Conservation (phyloP, 2,113 vertebrate species). For the Tyrannus savana region DNA sequence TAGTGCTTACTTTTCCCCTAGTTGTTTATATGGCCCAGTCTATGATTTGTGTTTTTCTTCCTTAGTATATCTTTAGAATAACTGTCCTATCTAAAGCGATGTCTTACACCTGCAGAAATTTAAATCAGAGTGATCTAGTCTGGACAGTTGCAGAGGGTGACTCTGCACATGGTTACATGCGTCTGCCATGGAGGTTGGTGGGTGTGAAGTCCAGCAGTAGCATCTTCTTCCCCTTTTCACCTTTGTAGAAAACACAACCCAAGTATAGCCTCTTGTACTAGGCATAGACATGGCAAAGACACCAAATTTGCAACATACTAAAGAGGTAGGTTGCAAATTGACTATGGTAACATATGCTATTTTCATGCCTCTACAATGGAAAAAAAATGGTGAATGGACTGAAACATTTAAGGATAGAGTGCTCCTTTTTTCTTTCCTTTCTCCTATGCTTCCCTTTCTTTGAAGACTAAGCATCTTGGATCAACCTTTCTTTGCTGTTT, state of each 20-base stretch:
- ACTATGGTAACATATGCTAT: neutral
- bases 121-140: neutral
- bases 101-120: neutral
- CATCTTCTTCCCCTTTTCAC: neutral
- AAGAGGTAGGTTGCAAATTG: neutral
- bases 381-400: neutral
- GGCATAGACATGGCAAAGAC: neutral
- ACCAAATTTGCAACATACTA: neutral
- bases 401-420: neutral
- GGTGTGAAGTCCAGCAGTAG: neutral
- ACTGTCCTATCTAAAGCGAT: neutral
- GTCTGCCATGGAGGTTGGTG: fast-evolving
- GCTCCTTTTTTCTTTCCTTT: neutral
- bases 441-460: neutral
- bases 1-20: neutral
- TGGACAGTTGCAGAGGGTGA: neutral
- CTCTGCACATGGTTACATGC: fast-evolving
- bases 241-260: neutral
- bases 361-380: neutral
- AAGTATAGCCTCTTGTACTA: neutral
- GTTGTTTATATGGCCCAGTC: neutral
- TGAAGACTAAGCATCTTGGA: neutral
- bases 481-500: neutral
- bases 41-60: neutral
- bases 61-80: neutral